Evolutionary conservation across 2,797 vertebrate species (phyloP), one percentile per base, ranked within the genome.

Genomic region (Leucoraja ocellata): DNA sequence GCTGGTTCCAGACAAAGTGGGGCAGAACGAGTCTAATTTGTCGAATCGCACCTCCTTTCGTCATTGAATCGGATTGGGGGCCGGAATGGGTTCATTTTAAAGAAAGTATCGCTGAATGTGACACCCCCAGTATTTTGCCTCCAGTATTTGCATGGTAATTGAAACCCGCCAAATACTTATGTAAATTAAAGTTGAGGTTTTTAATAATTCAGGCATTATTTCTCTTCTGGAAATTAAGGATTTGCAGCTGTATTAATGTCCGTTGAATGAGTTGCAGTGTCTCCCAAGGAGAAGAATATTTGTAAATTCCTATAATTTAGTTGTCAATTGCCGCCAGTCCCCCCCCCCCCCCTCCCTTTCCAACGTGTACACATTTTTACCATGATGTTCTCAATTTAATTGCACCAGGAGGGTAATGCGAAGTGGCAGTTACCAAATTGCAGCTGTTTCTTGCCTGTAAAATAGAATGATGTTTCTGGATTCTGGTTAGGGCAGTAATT

Each of bases 261-360:
- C 71, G 36, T 92, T 73, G 90, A 21, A 74, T 58, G 46, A 76
- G 36, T 76, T 88, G 63, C 61, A 54, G 25, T 74, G 5, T 93
- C 95, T 95, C 95, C 94, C 93, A 92, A 95, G 94, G 94, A 93
- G 94, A 4, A 94, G 93, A 88, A 92, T 92, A 92, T 91, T 91
- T 65, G 10, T 39, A 71, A 91, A 91, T 39, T 73, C 39, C 16
- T 71, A 71, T 46, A 46, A 74, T 39, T 73, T 73, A 39, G 32
- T 16, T 68, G 16, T 71, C 65, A 61, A 32, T 63, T 68, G n/a
- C 32, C 8, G 13, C 83, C 39, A 8, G 10, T 2, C 10, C 2
- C 39, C 84, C 4, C n/a, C 46, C 28, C 21, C 54, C 74, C 28
- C 74, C 46, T 2, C 46, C 3, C 46, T 54, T 54, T 54, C 46